Evolutionary conservation across 2,888 invertebrate species (phyloP).

Genomic region (Brenthis hecate): DNA sequence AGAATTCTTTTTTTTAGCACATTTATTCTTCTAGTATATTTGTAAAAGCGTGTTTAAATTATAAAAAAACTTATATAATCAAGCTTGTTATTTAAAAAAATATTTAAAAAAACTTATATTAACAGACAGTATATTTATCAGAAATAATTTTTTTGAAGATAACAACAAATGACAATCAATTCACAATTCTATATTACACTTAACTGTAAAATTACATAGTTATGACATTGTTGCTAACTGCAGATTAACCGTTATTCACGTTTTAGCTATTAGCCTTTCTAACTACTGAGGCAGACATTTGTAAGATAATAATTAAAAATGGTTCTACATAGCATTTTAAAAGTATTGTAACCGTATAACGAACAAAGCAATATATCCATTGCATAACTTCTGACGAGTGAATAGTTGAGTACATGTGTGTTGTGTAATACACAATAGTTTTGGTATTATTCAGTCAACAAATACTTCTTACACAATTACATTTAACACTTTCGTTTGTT

Average conservation of each 20-base stretch:
- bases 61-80: background rate
- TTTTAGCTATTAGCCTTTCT: slow-evolving; percentile 22
- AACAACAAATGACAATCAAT: slow-evolving; percentile 15
- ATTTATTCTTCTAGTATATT: background rate
- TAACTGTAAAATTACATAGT: slow-evolving; percentile 12
- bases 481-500: slow-evolving; percentile 69
- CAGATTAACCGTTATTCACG: slow-evolving; percentile 23
- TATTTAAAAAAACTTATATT: background rate
- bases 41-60: background rate
- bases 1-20: background rate
- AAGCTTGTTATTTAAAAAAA: too few relatives aligned
- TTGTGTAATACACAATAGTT: slow-evolving; percentile 45
- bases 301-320: slow-evolving; percentile 10
- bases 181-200: slow-evolving; percentile 11
- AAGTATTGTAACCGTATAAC: slow-evolving; percentile 21
- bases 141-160: background rate
- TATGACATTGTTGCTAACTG: slow-evolving; percentile 14
- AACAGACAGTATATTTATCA: background rate
- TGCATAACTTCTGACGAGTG: slow-evolving; percentile 25
- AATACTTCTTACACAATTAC: slow-evolving; percentile 60
- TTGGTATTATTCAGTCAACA: slow-evolving; percentile 56
- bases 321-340: slow-evolving; percentile 2
- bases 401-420: slow-evolving; percentile 18
- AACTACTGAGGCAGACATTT: slow-evolving; percentile 9
- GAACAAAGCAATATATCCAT: slow-evolving; percentile 22